These are phyloP conservation scores for Cheracebus regulus DNA, from an alignment of 2,797 vertebrate genomes.

Conservation along the genomic window DNA sequence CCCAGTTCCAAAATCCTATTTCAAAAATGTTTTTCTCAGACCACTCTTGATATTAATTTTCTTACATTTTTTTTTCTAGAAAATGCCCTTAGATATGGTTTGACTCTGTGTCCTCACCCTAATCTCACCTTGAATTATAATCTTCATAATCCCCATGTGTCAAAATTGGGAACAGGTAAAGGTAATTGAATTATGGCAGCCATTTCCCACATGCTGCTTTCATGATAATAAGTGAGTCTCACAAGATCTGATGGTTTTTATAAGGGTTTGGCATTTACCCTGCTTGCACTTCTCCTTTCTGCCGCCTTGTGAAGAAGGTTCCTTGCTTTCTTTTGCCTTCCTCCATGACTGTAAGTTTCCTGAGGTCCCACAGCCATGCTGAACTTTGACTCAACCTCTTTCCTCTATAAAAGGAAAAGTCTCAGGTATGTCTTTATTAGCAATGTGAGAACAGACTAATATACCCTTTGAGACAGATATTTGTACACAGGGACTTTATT, in stretches of 20 bases:
- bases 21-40: neutral
- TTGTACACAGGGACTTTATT: neutral
- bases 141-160: neutral
- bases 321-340: too few species aligned
- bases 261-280: too few species aligned
- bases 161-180: neutral
- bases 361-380: too few species aligned
- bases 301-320: too few species aligned
- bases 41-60: neutral
- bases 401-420: too few species aligned
- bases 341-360: too few species aligned
- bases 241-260: too few species aligned
- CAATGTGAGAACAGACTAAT: neutral
- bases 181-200: neutral
- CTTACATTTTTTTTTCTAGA: neutral
- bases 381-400: too few species aligned
- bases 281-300: too few species aligned
- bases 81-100: neutral
- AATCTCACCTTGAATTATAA: neutral
- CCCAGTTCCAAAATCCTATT: neutral
- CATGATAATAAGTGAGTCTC: too few species aligned
- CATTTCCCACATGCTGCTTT: too few species aligned
- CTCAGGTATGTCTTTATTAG: too few species aligned
- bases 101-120: neutral
- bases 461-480: neutral